These are phyloP conservation scores for Notothenia coriiceps DNA, from an alignment of 2,113 vertebrate species.

Conservation along the genomic window DNA sequence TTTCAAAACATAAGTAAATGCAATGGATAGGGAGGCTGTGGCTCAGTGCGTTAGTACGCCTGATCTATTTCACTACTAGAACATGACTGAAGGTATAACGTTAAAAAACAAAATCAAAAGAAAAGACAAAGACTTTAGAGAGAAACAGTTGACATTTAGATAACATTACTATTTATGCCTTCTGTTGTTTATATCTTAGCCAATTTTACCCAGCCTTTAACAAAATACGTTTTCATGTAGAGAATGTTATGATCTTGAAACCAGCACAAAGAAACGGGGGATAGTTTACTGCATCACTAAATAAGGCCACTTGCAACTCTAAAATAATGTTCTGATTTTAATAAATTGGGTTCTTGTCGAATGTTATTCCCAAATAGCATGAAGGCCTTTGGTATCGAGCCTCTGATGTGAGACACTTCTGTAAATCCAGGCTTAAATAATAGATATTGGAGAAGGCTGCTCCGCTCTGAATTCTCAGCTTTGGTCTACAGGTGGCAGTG, in stretches of 20 bases:
- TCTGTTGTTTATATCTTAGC: too few species aligned
- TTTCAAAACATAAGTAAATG: neutral
- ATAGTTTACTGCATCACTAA: neutral
- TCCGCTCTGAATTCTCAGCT: constrained; percentile 20
- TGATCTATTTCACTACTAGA: neutral
- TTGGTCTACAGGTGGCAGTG: constrained; percentile 77
- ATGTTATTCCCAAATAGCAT: neutral
- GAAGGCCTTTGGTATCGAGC: neutral
- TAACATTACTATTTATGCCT: too few species aligned
- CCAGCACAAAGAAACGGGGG: neutral
- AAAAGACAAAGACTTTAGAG: too few species aligned
- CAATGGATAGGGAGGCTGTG: too few species aligned
- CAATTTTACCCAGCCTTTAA: too few species aligned
- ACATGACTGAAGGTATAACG: neutral
- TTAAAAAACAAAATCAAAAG: too few species aligned
- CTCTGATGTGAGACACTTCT: neutral
- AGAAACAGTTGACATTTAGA: too few species aligned
- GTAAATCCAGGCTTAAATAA: constrained; percentile 1
- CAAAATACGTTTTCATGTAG: neutral
- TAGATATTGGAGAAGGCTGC: neutral
- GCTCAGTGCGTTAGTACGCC: too few species aligned
- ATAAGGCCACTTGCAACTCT: neutral
- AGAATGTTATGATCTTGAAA: neutral
- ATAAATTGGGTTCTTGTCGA: neutral
- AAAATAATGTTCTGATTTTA: neutral